These are phyloP conservation scores for Eublepharis macularius DNA, from an alignment of 2,113 vertebrate genomes.

Conservation along the genomic window DNA sequence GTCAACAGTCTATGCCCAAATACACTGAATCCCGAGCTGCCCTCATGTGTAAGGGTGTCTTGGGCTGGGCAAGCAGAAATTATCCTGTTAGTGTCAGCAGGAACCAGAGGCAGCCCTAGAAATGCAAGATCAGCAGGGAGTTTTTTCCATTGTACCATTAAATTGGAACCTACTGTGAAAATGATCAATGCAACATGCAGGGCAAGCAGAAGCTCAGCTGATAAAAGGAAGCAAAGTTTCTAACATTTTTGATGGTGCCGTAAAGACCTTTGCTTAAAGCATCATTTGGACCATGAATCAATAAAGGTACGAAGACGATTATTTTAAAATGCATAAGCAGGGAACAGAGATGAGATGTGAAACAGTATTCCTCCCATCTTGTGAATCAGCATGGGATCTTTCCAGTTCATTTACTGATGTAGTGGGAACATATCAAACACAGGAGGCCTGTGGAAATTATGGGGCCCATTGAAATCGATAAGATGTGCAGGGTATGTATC, in stretches of 20 bases:
- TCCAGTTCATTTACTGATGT: background rate
- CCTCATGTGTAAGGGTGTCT: background rate
- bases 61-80: background rate
- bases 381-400: background rate
- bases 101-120: background rate
- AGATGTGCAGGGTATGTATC: background rate
- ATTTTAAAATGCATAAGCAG: conserved; percentile 16
- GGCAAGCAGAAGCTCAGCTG: background rate
- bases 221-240: background rate
- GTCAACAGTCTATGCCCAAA: background rate
- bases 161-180: conserved; percentile 12
- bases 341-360: background rate
- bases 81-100: background rate
- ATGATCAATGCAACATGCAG: conserved; percentile 1
- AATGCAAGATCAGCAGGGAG: background rate
- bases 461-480: background rate
- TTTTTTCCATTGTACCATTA: background rate
- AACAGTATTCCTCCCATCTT: background rate
- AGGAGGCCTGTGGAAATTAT: background rate
- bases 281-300: background rate
- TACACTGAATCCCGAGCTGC: background rate
- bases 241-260: background rate
- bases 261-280: conserved; percentile 5
- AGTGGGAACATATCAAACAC: background rate
- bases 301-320: conserved; percentile 15